Base-by-base conservation (phyloP, 2,113 vertebrate species). In the Eptatretus burgeri region DNA sequence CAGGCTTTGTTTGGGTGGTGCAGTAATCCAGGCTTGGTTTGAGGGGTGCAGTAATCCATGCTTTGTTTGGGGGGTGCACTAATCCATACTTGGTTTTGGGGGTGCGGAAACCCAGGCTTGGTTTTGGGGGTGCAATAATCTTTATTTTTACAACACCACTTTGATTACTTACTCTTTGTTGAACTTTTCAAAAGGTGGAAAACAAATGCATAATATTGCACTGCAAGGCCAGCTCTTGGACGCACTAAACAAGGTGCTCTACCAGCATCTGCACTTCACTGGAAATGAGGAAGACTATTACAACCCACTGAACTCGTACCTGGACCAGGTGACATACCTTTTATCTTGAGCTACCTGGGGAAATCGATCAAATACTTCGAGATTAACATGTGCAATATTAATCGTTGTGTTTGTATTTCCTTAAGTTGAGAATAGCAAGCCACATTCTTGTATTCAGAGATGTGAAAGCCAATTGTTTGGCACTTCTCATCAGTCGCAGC, bases 201-300 rank as follows among this genome's bases (percentile, higher is more conserved):
- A 72, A 10, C 70, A 74, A 4, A 64, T 93, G 51, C 75, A 82
- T 69, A 83, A 91, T 68, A 73, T 83, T 62, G 86, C 85, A 18
- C 80, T 85, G 56, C 87, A 98, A 76, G 78, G 80, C 64, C 88
- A 98, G 71, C 80, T 82, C n/a, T 73, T 95, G 10, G 82, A 77
- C 14, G 84, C 83, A 20, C 77, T 98, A 66, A 98, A 98, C 70
- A 75, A 77, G 1, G 83, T 95, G 67, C 71, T 98, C 0, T 98
- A 87, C 1, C 83, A 93, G 69, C 88, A 95, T 62, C 76, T 95
- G 60, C 83, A 88, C 50, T 95, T 83, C 74, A 88, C 84, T 73
- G 91, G 91, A 51, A 93, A 98, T 0, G 86, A 89, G 63, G 76
- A 80, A 62, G 88, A 98, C 73, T 95, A 89, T 70, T 95, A 95